Base-by-base conservation (phyloP, 2,888 invertebrate species). In the Ornithoptera alexandrae region DNA sequence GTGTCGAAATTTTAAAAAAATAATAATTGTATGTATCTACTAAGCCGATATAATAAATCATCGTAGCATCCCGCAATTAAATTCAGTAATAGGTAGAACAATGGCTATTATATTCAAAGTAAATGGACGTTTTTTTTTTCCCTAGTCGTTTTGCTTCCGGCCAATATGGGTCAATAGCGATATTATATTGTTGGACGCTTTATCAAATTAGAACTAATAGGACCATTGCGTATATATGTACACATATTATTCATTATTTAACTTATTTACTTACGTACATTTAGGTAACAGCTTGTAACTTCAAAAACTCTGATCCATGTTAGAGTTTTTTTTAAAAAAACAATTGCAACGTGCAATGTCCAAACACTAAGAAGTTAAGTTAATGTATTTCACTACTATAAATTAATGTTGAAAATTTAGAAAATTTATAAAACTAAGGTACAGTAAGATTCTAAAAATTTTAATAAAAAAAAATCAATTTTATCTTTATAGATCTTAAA, bases 21-120 rank as follows among this genome's bases (percentile, higher is more conserved):
- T 18, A 8, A 20, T 6, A 6, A 57, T 20, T 42, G 1, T 46
- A 10, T 46, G 58, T 65, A 59, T 66, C 60, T 72, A 66, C 73
- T 73, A 68, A 70, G 58, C 72, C 74, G 72, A 75, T 75, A 75
- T 75, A 74, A 87, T 90, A 89, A 89, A 89, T 90, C 86, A 89
- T 82, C 79, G 81, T 79, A 81, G 84, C 84, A 85, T 85, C 84
- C 85, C 85, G 84, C 81, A 81, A 87, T 89, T 88, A 89, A 84
- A 84, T 88, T 88, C 82, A 79, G 85, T 84, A 80, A 81, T 81
- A 81, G 77, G 77, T 83, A 84, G 85, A 89, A 91, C 91, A 92
- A 92, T 91, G 80, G 89, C 91, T 82, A 91, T 91, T 90, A 91
- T 90, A 83, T 86, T 87, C 85, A 83, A 84, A 87, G 84, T 85